Percentiles rank a stretch among this genome's conserved stretches.
These are phyloP conservation scores for Adelphocoris suturalis DNA, from an alignment of 2,888 invertebrate genomes.

Conservation along the genomic window DNA sequence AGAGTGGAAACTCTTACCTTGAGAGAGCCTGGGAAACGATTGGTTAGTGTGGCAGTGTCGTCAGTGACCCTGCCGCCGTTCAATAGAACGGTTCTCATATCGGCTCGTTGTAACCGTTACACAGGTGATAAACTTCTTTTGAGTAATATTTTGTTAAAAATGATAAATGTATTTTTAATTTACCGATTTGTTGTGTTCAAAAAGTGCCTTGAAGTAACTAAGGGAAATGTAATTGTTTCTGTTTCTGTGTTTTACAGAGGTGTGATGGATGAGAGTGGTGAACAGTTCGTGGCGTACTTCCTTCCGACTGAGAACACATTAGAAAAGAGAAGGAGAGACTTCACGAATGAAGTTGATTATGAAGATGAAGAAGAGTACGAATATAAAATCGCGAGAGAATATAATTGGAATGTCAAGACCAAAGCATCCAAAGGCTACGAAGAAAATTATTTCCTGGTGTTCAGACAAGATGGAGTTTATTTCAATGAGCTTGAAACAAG, in stretches of 20 bases:
- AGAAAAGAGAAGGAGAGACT: constrained; percentile 91
- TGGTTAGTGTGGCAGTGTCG: no score
- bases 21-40: no score
- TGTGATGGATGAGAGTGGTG: constrained; percentile 99
- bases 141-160: no score
- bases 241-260: constrained; percentile 83
- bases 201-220: no score
- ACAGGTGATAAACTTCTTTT: no score
- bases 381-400: constrained; percentile 98
- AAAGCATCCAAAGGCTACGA: constrained; percentile 96
- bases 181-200: no score
- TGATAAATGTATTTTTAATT: no score
- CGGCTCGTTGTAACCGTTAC: no score
- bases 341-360: constrained; percentile 87
- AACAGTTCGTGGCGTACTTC: constrained; percentile 99
- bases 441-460: constrained; percentile 97
- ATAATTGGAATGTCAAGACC: constrained; percentile 99
- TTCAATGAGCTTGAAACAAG: constrained; percentile 96
- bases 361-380: constrained; percentile 96
- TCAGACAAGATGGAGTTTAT: constrained; percentile 93
- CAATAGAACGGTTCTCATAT: no score
- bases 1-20: no score
- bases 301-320: constrained; percentile 96
- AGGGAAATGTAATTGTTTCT: no score
- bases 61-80: no score